Evolutionary conservation across 1,140 invertebrate genomes (phyloP).

Genomic region (Neelides sp.): DNA sequence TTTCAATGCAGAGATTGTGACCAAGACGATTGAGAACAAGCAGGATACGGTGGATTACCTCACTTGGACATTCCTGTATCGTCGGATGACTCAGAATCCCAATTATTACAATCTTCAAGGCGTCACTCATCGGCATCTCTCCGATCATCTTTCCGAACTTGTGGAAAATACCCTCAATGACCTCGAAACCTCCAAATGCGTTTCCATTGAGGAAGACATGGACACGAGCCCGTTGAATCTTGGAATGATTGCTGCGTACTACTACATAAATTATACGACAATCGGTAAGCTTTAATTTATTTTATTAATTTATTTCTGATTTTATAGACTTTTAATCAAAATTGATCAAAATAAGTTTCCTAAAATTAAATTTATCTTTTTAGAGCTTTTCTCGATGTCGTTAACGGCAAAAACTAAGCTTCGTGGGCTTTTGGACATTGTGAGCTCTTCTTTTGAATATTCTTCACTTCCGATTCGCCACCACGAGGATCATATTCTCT

Average conservation of each 20-base stretch:
- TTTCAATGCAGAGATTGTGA: constrained; percentile 99
- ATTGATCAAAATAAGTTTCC: neutral
- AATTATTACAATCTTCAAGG: constrained; percentile 99
- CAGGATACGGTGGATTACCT: constrained; percentile 99
- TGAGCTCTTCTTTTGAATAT: constrained; percentile 94
- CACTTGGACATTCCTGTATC: constrained; percentile 98
- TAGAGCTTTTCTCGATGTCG: constrained; percentile 92
- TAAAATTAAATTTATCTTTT: constrained; percentile 16
- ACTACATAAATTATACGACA: constrained; percentile 99
- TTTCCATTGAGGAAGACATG: constrained; percentile 95
- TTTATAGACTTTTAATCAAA: neutral
- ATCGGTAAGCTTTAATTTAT: constrained; percentile 53
- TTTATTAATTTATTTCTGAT: neutral
- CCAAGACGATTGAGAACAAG: constrained; percentile 99
- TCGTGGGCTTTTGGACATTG: constrained; percentile 90
- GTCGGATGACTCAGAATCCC: constrained; percentile 94
- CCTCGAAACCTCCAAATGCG: constrained; percentile 95
- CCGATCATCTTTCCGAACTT: constrained; percentile 94
- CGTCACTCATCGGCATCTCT: constrained; percentile 90
- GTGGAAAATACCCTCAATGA: constrained; percentile 93
- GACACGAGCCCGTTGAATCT: constrained; percentile 90
- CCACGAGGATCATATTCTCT: constrained; percentile 80
- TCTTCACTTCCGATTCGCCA: constrained; percentile 87
- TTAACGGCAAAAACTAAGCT: constrained; percentile 96
- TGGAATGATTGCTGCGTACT: constrained; percentile 99